A percentile compares a stretch with the other conserved stretches of the same genome.
phyloP scores from a whole-genome alignment of 2,113 vertebrate species.

The Coptodon rendalli region DNA sequence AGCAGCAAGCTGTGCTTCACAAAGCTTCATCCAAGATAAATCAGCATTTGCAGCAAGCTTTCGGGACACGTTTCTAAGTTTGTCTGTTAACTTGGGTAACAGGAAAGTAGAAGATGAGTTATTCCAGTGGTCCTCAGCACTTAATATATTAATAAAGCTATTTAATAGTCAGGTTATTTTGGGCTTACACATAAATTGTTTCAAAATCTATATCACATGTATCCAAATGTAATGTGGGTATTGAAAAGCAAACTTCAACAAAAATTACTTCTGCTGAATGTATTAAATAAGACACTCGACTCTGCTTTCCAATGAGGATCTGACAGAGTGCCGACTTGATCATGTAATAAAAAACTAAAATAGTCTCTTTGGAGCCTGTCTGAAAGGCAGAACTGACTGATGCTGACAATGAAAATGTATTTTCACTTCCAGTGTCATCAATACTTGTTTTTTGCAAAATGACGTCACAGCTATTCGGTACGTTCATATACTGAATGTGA shows the following conservation, averaged over 20 bases:
- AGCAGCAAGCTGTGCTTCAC: neutral
- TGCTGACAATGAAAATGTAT: neutral
- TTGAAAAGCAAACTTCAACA: neutral
- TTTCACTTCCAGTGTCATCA: neutral
- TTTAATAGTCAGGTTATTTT: neutral
- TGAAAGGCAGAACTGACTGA: neutral
- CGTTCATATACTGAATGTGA: neutral
- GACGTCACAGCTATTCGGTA: neutral
- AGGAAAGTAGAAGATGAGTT: neutral
- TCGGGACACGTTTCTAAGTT: neutral
- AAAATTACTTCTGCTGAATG: neutral
- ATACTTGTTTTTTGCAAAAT: neutral
- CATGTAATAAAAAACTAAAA: neutral
- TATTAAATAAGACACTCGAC: neutral
- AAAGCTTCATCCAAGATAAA: neutral
- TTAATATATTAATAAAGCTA: neutral
- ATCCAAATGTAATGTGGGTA: neutral
- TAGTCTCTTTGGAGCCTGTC: neutral
- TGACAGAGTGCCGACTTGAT: neutral
- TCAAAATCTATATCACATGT: neutral
- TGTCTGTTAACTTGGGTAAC: neutral
- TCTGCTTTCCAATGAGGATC: neutral
- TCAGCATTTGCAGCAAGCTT: neutral
- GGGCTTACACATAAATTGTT: neutral
- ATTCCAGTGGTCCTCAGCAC: neutral